These are phyloP conservation scores for Camponotus pennsylvanicus DNA, from an alignment of 1,140 invertebrate species.

Conservation along the genomic window DNA sequence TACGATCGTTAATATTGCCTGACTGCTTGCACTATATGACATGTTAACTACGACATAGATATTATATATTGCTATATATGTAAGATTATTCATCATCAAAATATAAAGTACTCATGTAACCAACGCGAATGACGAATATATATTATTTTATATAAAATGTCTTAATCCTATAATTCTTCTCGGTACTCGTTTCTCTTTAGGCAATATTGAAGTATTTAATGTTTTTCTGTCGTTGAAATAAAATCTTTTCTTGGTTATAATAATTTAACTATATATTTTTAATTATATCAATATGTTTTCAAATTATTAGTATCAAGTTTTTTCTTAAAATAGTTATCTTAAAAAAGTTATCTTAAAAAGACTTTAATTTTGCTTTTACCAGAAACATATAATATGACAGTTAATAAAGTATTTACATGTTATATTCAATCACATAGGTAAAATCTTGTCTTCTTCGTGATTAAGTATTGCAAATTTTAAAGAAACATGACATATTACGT, in stretches of 20 bases:
- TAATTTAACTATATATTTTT: conserved; percentile 18
- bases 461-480: conserved; percentile 36
- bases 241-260: neutral
- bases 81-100: conserved; percentile 64
- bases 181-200: neutral
- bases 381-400: conserved; percentile 20
- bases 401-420: conserved; percentile 46
- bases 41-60: conserved; percentile 55
- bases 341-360: neutral
- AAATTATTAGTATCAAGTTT: neutral
- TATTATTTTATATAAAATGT: conserved; percentile 63
- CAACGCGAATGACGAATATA: conserved; percentile 5
- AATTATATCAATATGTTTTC: neutral
- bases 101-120: conserved; percentile 30
- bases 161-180: conserved; percentile 56
- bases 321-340: no score
- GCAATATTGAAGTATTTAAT: neutral
- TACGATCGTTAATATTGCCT: conserved; percentile 76
- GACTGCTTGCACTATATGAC: conserved; percentile 58
- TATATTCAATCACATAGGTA: neutral
- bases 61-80: conserved; percentile 49
- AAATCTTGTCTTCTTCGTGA: neutral
- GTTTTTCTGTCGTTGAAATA: neutral
- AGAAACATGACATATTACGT: conserved; percentile 50
- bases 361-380: neutral